Evolutionary conservation across 2,113 vertebrate genomes (phyloP), one percentile per base, ranked within the genome.

Genomic region (Sebastes schlegelii): DNA sequence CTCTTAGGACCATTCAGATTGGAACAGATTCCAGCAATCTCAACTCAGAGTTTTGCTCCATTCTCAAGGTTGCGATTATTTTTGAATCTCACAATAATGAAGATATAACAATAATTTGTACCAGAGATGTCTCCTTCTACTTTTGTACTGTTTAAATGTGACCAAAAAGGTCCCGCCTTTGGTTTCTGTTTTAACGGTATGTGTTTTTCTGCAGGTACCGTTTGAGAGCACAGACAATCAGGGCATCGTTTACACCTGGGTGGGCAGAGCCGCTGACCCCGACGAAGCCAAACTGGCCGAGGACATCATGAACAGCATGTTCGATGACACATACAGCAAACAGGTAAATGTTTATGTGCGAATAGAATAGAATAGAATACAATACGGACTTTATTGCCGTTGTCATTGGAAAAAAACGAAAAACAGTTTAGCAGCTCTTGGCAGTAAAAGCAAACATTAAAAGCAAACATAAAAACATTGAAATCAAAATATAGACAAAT

Each of bases 151-250:
- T 45, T 14, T 57, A 1, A 52, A 13, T 26, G 9, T 1, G 7
- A 49, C 23, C 23, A 34, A 14, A 14, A 17, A n/a, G 1, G 14
- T 40, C 4, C 1, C 54, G 1, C 21, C 23, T 34, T 11, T 42
- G 49, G 54, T 43, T 4, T 3, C 34, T 49, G 11, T 0, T n/a
- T 23, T 1, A 8, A 82, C 19, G 8, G 8, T 40, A 0, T 40
- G 2, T 67, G 21, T 66, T 66, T 26, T 19, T 8, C 51, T 61
- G 3, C 91, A 99, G 98, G 98, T 99, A 17, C 98, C 98, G 1
- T 99, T 99, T 86, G 98, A 99, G 93, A 99, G 98, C 89, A 98
- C 97, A 0, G 98, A 99, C 91, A 99, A 99, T 86, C 98, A 99
- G 89, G 98, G 98, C 76, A 99, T 99, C 0, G 98, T 99, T 21